Base-by-base conservation (phyloP, 2,888 invertebrate species). In the Xestia rhomboidea region DNA sequence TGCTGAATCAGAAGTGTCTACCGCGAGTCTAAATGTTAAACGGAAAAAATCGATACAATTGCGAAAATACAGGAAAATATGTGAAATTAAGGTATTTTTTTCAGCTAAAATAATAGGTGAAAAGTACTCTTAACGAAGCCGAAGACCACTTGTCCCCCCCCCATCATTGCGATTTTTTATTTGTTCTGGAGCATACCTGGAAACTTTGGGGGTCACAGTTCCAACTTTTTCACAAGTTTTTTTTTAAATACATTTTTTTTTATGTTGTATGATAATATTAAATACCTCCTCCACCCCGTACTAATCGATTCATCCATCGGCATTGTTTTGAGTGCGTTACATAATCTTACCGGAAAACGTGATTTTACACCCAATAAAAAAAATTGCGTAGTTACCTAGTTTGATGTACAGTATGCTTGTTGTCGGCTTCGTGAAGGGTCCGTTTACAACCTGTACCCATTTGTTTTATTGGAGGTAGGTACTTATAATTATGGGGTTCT, bases 1-100 rank as follows among this genome's bases (percentile, higher is more conserved):
- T 92, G 91, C 88, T 91, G 92, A 91, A 27, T 88, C 89, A 51
- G 89, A 91, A 30, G 57, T 76, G 49, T 88, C 88, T 30, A 81
- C 77, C 11, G 75, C 70, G 41, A 92, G 89, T 62, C 54, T 77
- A 88, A 90, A 87, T 69, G 77, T 54, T 38, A 90, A 90, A 87
- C 86, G 89, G 83, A 93, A 90, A 92, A 91, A 90, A 82, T 79
- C 51, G 27, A 68, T 54, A 78, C 82, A 72, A 84, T 70, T 79
- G 79, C 90, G 89, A 89, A 91, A 90, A 88, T 80, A n/a, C 68
- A 89, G 79, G 82, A 91, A 89, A 85, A 81, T 74, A 72, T 84
- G 74, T 77, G 76, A 82, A 76, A 73, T 81, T 18, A 87, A 87
- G 90, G 92, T 93, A 57, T 64, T 41, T 41, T 30, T 64, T 64